These are phyloP conservation scores for Parnassius apollo DNA, from an alignment of 2,888 invertebrate genomes.

Conservation along the genomic window DNA sequence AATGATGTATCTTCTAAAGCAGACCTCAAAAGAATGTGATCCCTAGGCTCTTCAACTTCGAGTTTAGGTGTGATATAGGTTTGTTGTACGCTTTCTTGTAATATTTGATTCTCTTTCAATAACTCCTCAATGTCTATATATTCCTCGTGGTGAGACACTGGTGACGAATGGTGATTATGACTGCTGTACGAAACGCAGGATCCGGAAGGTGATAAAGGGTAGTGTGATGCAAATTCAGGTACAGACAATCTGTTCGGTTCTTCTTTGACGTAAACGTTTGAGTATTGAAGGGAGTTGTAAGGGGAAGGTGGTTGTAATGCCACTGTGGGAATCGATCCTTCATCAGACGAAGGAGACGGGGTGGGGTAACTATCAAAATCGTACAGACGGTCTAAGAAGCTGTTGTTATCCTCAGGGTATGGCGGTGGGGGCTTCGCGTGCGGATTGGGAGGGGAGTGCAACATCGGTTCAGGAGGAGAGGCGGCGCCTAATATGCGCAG, in stretches of 20 bases:
- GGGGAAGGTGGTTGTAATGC: constrained; percentile 81
- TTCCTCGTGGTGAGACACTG: constrained; percentile 82
- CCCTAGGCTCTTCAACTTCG: constrained; percentile 80
- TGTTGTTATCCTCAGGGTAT: constrained; percentile 60
- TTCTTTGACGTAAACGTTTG: constrained; percentile 73
- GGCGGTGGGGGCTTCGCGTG: constrained; percentile 72
- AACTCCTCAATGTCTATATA: constrained; percentile 83
- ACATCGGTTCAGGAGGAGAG: constrained; percentile 73
- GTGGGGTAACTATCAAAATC: constrained; percentile 75
- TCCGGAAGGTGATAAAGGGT: constrained; percentile 81
- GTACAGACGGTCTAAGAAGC: constrained; percentile 72
- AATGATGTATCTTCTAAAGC: constrained; percentile 92
- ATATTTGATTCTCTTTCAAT: constrained; percentile 78
- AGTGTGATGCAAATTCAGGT: constrained; percentile 74
- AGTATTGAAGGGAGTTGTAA: constrained; percentile 69
- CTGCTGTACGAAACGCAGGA: constrained; percentile 80
- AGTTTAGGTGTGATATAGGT: constrained; percentile 77
- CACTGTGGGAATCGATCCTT: constrained; percentile 79
- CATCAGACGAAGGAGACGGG: constrained; percentile 77
- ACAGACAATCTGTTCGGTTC: constrained; percentile 76
- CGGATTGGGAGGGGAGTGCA: constrained; percentile 70
- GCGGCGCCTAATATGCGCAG: constrained; percentile 74
- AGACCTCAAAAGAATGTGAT: constrained; percentile 89
- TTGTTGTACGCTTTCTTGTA: constrained; percentile 72
- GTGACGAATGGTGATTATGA: constrained; percentile 77